Evolutionary conservation across 2,888 invertebrate species (phyloP).

Genomic region (Agrenia bidenticulata): DNA sequence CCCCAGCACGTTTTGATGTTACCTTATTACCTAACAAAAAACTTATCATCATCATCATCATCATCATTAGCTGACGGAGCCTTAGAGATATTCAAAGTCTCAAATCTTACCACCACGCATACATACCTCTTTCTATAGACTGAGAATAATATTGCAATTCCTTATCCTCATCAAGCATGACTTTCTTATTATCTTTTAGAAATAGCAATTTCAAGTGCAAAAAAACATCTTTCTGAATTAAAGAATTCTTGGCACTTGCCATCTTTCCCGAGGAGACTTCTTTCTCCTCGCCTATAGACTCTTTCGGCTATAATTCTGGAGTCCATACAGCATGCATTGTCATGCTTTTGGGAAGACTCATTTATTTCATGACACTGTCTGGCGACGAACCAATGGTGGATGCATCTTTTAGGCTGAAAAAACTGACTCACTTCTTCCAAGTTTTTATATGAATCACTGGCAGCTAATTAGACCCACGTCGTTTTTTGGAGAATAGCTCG

Average conservation of each 20-base stretch:
- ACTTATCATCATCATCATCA: not conserved
- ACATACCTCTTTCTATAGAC: not conserved
- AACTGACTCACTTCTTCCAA: not conserved
- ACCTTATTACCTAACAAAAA: too few relatives aligned
- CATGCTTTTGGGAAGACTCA: conserved; percentile 2
- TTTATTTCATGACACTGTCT: conserved; percentile 4
- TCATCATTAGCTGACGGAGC: not conserved
- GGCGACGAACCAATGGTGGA: not conserved
- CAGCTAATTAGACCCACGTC: not conserved
- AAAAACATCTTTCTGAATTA: conserved; percentile 11
- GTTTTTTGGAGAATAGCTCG: not conserved
- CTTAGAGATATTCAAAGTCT: not conserved
- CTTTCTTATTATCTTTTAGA: conserved; percentile 19
- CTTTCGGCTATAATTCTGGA: not conserved
- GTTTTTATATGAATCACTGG: not conserved
- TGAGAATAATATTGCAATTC: not conserved
- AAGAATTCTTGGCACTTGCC: conserved; percentile 10
- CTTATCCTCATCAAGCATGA: conserved; percentile 9
- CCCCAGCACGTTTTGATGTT: conserved; percentile 6
- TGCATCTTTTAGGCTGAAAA: not conserved
- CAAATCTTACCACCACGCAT: not conserved
- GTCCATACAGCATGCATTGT: not conserved
- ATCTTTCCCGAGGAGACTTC: not conserved
- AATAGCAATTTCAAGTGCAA: conserved; percentile 10
- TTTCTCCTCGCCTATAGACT: not conserved